Evolutionary conservation across 1,140 invertebrate species (phyloP).

Genomic region (Nephila pilipes): DNA sequence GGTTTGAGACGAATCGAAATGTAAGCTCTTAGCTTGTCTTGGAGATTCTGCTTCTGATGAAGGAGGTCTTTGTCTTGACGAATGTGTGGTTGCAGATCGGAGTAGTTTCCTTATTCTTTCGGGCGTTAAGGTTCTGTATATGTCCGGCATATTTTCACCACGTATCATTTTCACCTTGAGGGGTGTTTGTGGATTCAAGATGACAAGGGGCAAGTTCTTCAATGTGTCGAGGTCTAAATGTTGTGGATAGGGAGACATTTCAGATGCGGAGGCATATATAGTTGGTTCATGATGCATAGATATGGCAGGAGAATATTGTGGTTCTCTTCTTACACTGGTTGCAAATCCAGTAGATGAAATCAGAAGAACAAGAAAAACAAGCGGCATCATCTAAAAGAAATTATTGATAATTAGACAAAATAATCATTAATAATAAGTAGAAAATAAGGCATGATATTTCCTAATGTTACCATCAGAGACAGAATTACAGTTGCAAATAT

Average conservation of each 20-base stretch:
- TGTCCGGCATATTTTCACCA: not conserved
- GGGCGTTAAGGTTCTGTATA: not conserved
- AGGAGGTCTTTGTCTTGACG: not conserved
- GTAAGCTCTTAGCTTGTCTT: not conserved
- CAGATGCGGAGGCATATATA: not conserved
- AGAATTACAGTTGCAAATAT: no score
- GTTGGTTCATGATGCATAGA: not conserved
- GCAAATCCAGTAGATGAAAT: not conserved
- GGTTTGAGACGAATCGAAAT: not conserved
- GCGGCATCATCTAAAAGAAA: constrained; percentile 8
- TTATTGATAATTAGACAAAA: not conserved
- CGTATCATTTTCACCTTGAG: not conserved
- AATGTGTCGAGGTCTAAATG: constrained; percentile 37
- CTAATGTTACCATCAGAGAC: not conserved
- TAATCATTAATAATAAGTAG: not conserved
- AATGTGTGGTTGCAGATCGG: not conserved
- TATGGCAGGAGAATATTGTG: not conserved
- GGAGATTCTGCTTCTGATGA: not conserved
- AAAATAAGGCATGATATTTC: not conserved
- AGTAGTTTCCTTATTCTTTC: constrained; percentile 9
- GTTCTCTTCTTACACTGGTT: not conserved
- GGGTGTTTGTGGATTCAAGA: not conserved
- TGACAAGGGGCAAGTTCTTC: constrained; percentile 41
- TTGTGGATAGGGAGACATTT: constrained; percentile 6
- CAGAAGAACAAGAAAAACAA: not conserved